Percentiles rank a stretch among this genome's conserved stretches.
These are phyloP conservation scores for Pitta sordida DNA, from an alignment of 2,113 vertebrate genomes.

Conservation along the genomic window DNA sequence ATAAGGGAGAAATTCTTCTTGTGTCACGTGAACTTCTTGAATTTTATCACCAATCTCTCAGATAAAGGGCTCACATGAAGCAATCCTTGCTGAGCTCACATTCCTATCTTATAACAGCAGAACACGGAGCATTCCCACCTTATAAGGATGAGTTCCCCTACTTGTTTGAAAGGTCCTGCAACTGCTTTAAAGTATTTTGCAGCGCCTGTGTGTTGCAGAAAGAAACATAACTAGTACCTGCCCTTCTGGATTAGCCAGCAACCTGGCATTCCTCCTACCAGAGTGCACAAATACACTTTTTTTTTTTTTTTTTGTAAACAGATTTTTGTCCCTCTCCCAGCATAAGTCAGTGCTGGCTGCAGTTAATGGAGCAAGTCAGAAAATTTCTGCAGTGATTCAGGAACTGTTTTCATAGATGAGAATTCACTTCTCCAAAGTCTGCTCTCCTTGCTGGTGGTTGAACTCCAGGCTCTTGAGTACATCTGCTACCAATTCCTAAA, in stretches of 20 bases:
- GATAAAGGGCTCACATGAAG: slow-evolving; percentile 29
- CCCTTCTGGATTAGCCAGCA: background rate
- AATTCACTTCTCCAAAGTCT: background rate
- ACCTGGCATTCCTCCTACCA: fast-evolving
- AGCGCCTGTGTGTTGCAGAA: background rate
- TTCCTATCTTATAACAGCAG: slow-evolving; percentile 1
- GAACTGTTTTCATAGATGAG: background rate
- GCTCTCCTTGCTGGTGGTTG: background rate
- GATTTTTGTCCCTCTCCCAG: background rate
- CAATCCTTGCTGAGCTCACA: background rate
- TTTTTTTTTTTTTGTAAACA: background rate
- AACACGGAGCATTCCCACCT: background rate
- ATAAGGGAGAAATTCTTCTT: slow-evolving; percentile 54
- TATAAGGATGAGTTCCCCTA: slow-evolving; percentile 30
- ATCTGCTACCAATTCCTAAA: background rate
- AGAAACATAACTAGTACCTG: background rate
- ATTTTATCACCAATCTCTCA: background rate
- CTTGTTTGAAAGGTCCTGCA: background rate
- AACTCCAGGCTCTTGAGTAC: background rate
- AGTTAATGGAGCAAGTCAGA: background rate
- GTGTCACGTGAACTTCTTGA: background rate
- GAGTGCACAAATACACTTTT: background rate
- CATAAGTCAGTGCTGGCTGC: background rate
- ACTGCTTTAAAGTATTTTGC: background rate
- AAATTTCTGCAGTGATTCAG: background rate